Base-by-base conservation (phyloP, 2,113 vertebrate species). In the Setophaga coronata region DNA sequence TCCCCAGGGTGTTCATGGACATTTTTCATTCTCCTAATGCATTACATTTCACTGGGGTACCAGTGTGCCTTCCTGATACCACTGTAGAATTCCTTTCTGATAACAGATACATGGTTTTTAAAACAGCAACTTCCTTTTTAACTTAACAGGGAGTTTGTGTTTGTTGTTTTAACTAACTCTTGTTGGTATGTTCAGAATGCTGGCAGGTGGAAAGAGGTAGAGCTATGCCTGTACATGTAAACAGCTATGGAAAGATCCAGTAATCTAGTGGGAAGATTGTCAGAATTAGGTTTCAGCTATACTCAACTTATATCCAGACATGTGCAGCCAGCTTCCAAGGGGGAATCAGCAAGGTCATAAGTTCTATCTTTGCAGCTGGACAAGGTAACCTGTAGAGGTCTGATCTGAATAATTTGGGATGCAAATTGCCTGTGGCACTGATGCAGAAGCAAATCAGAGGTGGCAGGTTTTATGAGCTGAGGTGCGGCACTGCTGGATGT, bases 71-170 rank as follows among this genome's bases (percentile, higher is more conserved):
- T 80, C 34, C 57, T 50, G 25, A 29, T 64, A 28, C 34, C 21
- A 45, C 16, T 18, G 14, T 5, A 34, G 29, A 56, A 77, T 81
- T 83, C n/a, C 16, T 82, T 24, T 81, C 56, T 89, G 15, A 19
- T 56, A 51, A 58, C 8, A 13, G 19, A 29, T 51, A 38, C 0
- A 0, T 48, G 11, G 4, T 61, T 61, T 6, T 1, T 8, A 28
- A 73, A 81, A 82, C 65, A 7, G 1, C 24, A 56, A 1, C 7
- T 28, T 17, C 6, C 9, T 43, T 19, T 33, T 57, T 60, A 78
- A 36, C 10, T 48, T 40, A 17, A 17, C 12, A 33, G 3, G 2
- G 50, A 40, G 11, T 42, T 78, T 17, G 2, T 79, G 33, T 78
- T 87, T 15, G 23, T 58, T 67, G 4, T 84, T 79, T 54, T 74